A percentile compares a stretch with the other conserved stretches of the same genome.
phyloP scores from a whole-genome alignment of 2,888 invertebrate species.

The Zeuzera pyrina region DNA sequence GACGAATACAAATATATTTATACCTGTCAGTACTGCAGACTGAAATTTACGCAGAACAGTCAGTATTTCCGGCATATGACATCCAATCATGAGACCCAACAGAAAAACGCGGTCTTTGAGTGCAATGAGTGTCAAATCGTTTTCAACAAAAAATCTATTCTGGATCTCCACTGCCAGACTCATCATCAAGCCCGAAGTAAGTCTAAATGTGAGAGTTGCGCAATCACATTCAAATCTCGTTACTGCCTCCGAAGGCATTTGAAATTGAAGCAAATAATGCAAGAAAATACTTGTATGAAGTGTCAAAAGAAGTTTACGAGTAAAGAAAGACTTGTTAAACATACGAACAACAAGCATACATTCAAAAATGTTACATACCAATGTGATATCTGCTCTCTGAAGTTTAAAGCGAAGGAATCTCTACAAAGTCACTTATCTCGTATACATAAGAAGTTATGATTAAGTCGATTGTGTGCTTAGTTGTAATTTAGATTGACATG shows the following conservation, averaged over 20 bases:
- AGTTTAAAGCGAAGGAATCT: constrained; percentile 55
- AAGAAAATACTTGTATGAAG: constrained; percentile 51
- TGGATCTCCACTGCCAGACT: constrained; percentile 51
- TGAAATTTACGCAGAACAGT: constrained; percentile 59
- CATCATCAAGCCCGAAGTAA: constrained; percentile 52
- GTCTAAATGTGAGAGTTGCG: constrained; percentile 53
- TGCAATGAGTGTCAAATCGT: constrained; percentile 59
- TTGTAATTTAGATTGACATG: no score
- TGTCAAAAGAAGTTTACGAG: constrained; percentile 57
- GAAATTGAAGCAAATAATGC: constrained; percentile 48
- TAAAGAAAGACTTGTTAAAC: constrained; percentile 46
- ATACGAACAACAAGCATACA: constrained; percentile 50
- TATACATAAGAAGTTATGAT: constrained; percentile 51
- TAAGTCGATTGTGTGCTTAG: no score
- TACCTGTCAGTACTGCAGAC: constrained; percentile 54
- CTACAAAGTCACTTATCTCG: constrained; percentile 45
- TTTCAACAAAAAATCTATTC: constrained; percentile 44
- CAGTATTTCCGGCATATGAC: constrained; percentile 64
- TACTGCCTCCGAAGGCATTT: constrained; percentile 57
- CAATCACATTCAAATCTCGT: constrained; percentile 57
- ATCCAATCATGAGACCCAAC: constrained; percentile 52
- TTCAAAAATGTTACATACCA: constrained; percentile 49
- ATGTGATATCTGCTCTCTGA: constrained; percentile 49
- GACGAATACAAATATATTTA: constrained; percentile 48
- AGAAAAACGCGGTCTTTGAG: constrained; percentile 46